phyloP scores from a whole-genome alignment of 2,797 vertebrate genomes.

The Chelidonichthys spinosus region DNA sequence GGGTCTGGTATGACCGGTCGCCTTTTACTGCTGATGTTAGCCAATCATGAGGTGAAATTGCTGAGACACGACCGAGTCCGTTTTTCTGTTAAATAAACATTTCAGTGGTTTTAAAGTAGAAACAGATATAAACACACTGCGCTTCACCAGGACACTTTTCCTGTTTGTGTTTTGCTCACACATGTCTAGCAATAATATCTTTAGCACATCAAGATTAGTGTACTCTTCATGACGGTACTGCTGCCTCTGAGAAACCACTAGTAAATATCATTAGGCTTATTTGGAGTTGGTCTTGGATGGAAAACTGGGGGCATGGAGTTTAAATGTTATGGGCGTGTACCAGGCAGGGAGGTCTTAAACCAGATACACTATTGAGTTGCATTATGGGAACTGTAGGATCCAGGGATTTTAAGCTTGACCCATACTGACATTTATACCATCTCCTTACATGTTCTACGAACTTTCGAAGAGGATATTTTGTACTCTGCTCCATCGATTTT shows the following conservation, averaged over 20 bases:
- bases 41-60: background rate
- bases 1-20: background rate
- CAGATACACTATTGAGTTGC: background rate
- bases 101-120: background rate
- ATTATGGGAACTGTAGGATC: conserved; percentile 8
- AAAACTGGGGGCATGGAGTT: conserved; percentile 1
- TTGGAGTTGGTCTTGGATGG: background rate
- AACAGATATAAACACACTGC: background rate
- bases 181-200: background rate
- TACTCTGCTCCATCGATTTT: background rate
- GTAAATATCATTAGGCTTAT: background rate
- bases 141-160: background rate
- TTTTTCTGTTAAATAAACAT: background rate
- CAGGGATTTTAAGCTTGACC: background rate
- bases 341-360: background rate
- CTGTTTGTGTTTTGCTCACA: background rate
- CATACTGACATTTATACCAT: background rate
- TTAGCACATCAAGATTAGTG: background rate
- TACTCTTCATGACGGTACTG: background rate
- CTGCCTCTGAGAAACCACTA: background rate
- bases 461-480: background rate
- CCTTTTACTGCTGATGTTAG: conserved; percentile 8
- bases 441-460: background rate
- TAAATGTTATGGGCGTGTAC: background rate
- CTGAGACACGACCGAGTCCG: background rate